phyloP scores from a whole-genome alignment of 2,113 vertebrate species.

The Mobula hypostoma region DNA sequence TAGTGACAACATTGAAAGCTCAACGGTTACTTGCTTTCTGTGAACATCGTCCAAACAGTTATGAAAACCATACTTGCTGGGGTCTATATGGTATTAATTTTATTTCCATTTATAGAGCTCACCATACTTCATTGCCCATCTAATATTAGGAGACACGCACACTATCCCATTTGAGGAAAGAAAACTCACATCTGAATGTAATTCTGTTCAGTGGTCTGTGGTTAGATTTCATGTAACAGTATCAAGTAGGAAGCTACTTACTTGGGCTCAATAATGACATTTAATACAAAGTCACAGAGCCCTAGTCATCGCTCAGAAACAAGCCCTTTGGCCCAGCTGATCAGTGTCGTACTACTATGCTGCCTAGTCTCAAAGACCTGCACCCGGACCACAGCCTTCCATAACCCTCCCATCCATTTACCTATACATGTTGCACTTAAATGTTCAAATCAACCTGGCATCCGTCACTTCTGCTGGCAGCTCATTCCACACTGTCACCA shows the following conservation, averaged over 20 bases:
- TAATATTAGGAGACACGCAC: background rate
- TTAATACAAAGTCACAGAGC: background rate
- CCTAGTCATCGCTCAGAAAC: no score
- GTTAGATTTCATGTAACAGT: background rate
- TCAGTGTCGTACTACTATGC: no score
- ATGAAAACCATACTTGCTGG: background rate
- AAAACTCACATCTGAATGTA: background rate
- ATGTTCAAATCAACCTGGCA: no score
- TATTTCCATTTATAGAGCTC: slow-evolving; percentile 23
- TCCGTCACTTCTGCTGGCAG: no score
- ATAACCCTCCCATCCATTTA: no score
- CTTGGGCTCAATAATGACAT: background rate
- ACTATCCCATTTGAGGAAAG: background rate
- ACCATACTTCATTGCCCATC: background rate
- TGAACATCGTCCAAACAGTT: background rate
- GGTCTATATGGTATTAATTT: background rate
- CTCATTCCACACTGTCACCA: no score
- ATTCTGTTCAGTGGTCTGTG: background rate
- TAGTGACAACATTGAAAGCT: background rate
- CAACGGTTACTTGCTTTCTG: background rate
- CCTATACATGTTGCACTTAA: no score
- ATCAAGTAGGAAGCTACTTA: background rate
- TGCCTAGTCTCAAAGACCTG: no score
- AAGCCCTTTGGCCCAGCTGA: no score
- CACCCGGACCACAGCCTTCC: no score